These are phyloP conservation scores for Biston betularia DNA, from an alignment of 2,888 invertebrate genomes.

Conservation along the genomic window DNA sequence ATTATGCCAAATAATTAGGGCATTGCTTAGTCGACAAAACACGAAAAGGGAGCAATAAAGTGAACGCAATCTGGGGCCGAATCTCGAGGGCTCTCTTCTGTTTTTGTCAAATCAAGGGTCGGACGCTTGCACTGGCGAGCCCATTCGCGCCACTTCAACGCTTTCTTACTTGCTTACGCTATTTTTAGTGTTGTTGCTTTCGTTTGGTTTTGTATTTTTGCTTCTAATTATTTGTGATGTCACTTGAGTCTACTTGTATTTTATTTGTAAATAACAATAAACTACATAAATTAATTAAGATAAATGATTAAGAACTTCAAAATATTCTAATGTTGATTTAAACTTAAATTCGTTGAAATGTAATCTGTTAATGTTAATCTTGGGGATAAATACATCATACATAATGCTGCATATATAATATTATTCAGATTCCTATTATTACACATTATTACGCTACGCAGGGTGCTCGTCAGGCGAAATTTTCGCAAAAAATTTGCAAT, in stretches of 20 bases:
- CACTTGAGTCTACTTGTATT: background rate
- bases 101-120: conserved; percentile 66
- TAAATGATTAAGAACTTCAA: too few relatives aligned
- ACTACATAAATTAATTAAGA: too few relatives aligned
- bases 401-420: background rate
- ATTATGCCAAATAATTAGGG: conserved; percentile 40
- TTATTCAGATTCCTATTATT: background rate
- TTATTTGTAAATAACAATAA: too few relatives aligned
- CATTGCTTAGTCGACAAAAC: conserved; percentile 51
- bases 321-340: too few relatives aligned
- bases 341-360: too few relatives aligned
- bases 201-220: conserved; percentile 7
- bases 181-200: conserved; percentile 21
- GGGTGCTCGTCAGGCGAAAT: background rate
- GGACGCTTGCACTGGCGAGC: conserved; percentile 30
- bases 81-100: conserved; percentile 62
- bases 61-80: conserved; percentile 61
- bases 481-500: conserved; percentile 1
- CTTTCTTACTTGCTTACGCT: conserved; percentile 25
- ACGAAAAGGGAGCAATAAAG: conserved; percentile 58
- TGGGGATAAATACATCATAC: background rate
- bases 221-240: background rate
- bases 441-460: background rate
- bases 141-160: conserved; percentile 25
- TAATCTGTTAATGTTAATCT: too few relatives aligned